Base-by-base conservation (phyloP, 2,888 invertebrate species). In the Polylopha cassiicola region DNA sequence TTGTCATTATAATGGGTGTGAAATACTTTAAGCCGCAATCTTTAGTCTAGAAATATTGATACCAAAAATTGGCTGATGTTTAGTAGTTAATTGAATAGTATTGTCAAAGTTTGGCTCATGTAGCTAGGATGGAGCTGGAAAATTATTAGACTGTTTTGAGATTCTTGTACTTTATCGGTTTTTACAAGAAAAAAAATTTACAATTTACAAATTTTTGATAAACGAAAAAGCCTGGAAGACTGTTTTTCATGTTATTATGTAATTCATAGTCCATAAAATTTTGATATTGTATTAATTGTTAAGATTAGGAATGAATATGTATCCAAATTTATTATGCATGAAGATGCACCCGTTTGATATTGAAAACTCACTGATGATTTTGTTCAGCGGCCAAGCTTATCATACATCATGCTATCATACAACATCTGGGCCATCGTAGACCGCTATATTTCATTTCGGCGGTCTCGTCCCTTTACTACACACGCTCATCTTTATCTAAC, bases 121-220 rank as follows among this genome's bases (percentile, higher is more conserved):
- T 44, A 46, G 43, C 44, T 37, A 43, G 46, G 51, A 50, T 53
- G 50, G 58, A 58, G 61, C 63, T 58, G 55, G 55, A 48, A 54
- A 50, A 55, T 58, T 46, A 53, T 66, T 70, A 72, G 67, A 71
- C 72, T 72, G 67, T 75, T 76, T 78, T 70, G 65, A 73, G 70
- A 74, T 69, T 72, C 74, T 69, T 81, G 65, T 73, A 76, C 67
- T 73, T 63, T 72, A 70, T 74, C 72, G 64, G 66, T 72, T 81
- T 78, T 64, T 74, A 71, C 64, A 62, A 68, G 17, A 39, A 50
- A 52, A 61, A 59, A 77, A 76, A 71, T 79, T 78, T 81, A 84
- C 84, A 84, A 74, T 82, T 81, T 82, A 82, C 82, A 84, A 78
- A 70, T 65, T 78, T 81, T 82, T 80, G 67, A 81, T 78, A 76